Evolutionary conservation across 2,888 invertebrate genomes (phyloP).

Genomic region (Desoria tigrina): DNA sequence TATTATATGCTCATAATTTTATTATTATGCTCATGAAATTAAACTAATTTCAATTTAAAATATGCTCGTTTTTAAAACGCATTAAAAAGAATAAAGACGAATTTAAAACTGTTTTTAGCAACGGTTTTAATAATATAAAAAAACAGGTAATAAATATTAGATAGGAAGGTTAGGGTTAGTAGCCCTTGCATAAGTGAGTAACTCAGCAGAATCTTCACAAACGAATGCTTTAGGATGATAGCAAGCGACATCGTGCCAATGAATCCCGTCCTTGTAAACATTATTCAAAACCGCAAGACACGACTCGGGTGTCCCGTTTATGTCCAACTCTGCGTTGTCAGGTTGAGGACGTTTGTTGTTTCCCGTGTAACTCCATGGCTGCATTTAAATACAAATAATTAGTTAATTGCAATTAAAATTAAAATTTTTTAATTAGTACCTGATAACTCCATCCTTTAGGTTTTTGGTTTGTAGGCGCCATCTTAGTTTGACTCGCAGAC

Average conservation of each 20-base stretch:
- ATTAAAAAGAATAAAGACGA: no score
- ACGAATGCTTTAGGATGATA: conserved; percentile 85
- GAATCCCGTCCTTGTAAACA: conserved; percentile 84
- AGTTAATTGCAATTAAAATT: not conserved
- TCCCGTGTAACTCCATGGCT: conserved; percentile 70
- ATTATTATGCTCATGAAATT: no score
- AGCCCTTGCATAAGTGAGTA: conserved; percentile 62
- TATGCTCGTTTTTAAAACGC: no score
- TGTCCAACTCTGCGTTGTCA: conserved; percentile 69
- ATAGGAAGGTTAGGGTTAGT: conserved; percentile 48
- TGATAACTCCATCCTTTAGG: conserved; percentile 50
- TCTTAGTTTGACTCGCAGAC: conserved; percentile 85
- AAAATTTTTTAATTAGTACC: conserved; percentile 21
- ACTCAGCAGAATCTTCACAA: conserved; percentile 87
- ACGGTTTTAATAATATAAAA: no score
- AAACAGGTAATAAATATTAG: no score
- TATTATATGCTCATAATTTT: no score
- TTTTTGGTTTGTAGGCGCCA: conserved; percentile 69
- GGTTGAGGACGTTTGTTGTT: conserved; percentile 86
- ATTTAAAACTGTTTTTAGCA: no score
- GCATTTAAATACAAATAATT: conserved; percentile 3
- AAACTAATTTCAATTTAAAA: no score
- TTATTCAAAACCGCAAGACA: conserved; percentile 86
- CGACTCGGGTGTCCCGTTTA: conserved; percentile 64
- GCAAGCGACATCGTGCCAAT: conserved; percentile 85